Conservation (phyloP, 2,888 invertebrate genomes). For the Chaetogeoica ovagalla region DNA sequence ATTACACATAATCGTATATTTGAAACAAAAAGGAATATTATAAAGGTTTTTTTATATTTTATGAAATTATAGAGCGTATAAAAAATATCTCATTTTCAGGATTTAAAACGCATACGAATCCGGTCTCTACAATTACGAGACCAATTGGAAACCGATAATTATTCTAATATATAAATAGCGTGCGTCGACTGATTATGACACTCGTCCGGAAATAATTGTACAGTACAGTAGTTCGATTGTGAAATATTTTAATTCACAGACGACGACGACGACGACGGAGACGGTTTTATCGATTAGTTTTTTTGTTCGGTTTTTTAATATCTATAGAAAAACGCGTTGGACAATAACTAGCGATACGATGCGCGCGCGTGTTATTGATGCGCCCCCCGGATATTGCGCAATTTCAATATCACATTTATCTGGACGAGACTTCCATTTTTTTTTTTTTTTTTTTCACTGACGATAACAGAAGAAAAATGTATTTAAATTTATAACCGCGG, state of each 20-base stretch:
- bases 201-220: not conserved
- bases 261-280: not conserved
- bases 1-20: too few relatives aligned
- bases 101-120: too few relatives aligned
- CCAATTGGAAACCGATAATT: not conserved
- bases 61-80: too few relatives aligned
- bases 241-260: not conserved
- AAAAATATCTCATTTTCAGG: too few relatives aligned
- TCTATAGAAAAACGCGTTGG: not conserved
- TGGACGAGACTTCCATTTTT: not conserved
- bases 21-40: too few relatives aligned
- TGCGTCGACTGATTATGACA: not conserved
- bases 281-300: not conserved
- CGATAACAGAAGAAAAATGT: not conserved
- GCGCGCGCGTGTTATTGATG: not conserved
- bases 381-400: not conserved
- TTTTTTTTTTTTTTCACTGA: not conserved
- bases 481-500: not conserved
- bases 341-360: not conserved
- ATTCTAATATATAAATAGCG: not conserved
- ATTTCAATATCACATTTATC: conserved; percentile 8
- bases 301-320: not conserved
- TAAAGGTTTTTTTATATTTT: too few relatives aligned
- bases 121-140: too few relatives aligned
- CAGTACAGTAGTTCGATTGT: not conserved